Conservation (phyloP, 37 sponge, comb jelly and placozoan genomes). For the Beroe ovata region DNA sequence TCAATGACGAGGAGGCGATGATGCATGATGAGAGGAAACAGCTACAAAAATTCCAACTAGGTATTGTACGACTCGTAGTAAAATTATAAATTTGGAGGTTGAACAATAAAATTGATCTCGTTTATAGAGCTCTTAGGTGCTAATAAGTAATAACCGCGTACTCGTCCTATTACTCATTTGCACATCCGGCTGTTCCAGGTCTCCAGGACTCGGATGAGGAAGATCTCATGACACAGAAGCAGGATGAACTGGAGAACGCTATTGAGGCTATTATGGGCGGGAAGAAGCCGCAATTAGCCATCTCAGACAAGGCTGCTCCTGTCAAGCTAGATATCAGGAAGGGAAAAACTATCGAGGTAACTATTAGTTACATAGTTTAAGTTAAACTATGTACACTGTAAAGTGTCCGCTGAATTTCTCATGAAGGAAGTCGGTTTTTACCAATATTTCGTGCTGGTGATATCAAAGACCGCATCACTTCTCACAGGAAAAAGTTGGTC, state of each 20-base stretch:
- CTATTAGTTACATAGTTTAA: not conserved
- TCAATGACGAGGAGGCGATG: constrained; percentile 90
- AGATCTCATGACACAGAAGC: constrained; percentile 65
- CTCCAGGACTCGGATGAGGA: constrained; percentile 61
- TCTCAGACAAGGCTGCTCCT: constrained; percentile 45
- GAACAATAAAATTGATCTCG: too few relatives aligned
- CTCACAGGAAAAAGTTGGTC: constrained; percentile 64
- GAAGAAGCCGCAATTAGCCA: constrained; percentile 21
- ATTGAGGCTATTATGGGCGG: constrained; percentile 65
- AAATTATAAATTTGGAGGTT: too few relatives aligned
- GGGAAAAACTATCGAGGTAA: constrained; percentile 64
- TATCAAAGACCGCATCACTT: too few relatives aligned
- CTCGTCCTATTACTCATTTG: not conserved
- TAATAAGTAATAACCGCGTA: too few relatives aligned
- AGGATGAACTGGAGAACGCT: constrained; percentile 55
- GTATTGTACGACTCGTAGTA: not conserved
- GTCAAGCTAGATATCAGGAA: constrained; percentile 38
- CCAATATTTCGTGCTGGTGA: too few relatives aligned
- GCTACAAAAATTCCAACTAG: constrained; percentile 81
- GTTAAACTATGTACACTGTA: too few relatives aligned
- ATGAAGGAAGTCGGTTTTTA: too few relatives aligned
- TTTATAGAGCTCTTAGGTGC: too few relatives aligned
- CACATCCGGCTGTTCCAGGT: too few relatives aligned
- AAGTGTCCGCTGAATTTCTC: too few relatives aligned
- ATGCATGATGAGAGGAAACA: constrained; percentile 78